Conservation (phyloP, 2,797 vertebrate genomes). For the Poeciliopsis turneri region DNA sequence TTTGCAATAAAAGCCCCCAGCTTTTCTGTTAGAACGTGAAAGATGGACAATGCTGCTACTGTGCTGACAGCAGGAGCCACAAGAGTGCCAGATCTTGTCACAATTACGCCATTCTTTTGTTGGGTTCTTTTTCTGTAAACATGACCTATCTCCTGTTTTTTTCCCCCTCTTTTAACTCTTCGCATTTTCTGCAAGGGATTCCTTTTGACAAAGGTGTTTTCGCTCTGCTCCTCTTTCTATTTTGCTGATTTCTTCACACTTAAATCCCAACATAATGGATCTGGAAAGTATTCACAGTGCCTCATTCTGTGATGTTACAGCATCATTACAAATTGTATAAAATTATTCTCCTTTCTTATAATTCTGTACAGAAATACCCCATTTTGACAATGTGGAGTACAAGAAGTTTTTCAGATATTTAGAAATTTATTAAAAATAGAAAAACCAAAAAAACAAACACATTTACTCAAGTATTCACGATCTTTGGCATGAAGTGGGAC, state of each 20-base stretch:
- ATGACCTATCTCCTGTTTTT: neutral
- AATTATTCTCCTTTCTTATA: neutral
- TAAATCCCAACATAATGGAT: neutral
- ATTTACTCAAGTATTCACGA: neutral
- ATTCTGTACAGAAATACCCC: neutral
- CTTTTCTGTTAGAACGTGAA: constrained; percentile 55
- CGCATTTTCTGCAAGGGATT: constrained; percentile 25
- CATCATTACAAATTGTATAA: neutral
- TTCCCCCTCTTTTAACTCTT: neutral
- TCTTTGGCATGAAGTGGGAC: neutral
- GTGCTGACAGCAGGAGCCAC: constrained; percentile 54
- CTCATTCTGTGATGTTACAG: neutral
- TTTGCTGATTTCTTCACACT: neutral
- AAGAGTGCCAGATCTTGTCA: constrained; percentile 48
- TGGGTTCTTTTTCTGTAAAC: constrained; percentile 16
- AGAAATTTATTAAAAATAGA: too few relatives aligned
- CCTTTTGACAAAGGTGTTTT: constrained; percentile 27
- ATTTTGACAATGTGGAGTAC: neutral
- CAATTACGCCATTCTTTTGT: constrained; percentile 47
- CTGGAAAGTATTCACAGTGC: neutral
- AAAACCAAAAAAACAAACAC: neutral
- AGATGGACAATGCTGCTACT: constrained; percentile 65
- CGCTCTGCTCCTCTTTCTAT: neutral
- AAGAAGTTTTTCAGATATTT: too few relatives aligned
- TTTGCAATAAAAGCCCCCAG: constrained; percentile 32